Percentiles rank a stretch among this genome's conserved stretches.
Conservation (phyloP, 2,888 invertebrate genomes). For the Drosophila bunnanda region DNA sequence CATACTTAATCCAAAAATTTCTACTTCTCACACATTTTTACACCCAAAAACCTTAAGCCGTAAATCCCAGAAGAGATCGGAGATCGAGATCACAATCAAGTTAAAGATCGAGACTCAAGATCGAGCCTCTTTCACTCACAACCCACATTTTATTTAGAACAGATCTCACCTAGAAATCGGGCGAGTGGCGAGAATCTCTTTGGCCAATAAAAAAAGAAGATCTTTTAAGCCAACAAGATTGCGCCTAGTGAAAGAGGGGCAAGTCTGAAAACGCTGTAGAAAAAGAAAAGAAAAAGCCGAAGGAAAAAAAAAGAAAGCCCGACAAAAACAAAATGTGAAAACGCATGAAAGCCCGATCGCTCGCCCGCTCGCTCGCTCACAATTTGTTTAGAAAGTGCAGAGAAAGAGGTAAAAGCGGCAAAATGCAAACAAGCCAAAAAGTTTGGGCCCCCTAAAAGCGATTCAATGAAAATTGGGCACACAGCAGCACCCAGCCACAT, state of each 20-base stretch:
- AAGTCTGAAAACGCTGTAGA: conserved; percentile 35
- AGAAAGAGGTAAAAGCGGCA: conserved; percentile 82
- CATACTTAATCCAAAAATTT: conserved; percentile 45
- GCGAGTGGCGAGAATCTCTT: conserved; percentile 61
- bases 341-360: conserved; percentile 73
- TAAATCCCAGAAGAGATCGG: conserved; percentile 7
- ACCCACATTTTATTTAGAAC: conserved; percentile 77
- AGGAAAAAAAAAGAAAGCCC: conserved; percentile 75
- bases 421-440: conserved; percentile 72
- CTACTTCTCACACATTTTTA: conserved; percentile 64
- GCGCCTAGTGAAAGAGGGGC: conserved; percentile 63
- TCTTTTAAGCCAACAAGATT: conserved; percentile 47
- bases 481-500: conserved; percentile 38
- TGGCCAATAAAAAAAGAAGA: conserved; percentile 70
- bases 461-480: conserved; percentile 69
- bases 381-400: conserved; percentile 83
- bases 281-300: conserved; percentile 44
- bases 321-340: conserved; percentile 81
- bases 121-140: conserved; percentile 64
- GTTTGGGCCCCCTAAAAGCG: conserved; percentile 58
- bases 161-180: conserved; percentile 64
- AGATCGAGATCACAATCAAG: no score
- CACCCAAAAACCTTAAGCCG: conserved; percentile 65
- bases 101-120: neutral
- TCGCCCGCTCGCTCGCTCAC: conserved; percentile 59